phyloP scores from a whole-genome alignment of 2,113 vertebrate species.

The Corvus cornix region DNA sequence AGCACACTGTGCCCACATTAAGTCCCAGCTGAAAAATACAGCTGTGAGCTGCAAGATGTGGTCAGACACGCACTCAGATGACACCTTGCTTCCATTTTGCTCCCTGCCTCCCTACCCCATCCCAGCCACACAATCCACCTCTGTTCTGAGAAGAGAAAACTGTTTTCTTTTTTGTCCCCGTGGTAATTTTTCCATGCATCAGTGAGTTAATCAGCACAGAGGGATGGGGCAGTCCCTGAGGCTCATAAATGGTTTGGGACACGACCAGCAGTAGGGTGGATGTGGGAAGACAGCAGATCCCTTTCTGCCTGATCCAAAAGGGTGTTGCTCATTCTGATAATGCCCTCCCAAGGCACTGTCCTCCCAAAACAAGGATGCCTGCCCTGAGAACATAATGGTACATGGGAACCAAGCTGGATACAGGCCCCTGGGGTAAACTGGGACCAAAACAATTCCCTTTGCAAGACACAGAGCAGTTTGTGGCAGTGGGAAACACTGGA shows the following conservation, averaged over 20 bases:
- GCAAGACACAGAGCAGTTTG: neutral
- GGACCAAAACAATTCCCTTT: neutral
- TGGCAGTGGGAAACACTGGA: neutral
- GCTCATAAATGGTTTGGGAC: neutral
- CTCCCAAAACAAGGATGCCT: neutral
- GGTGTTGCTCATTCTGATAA: neutral
- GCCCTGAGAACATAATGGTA: neutral
- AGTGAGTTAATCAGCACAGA: neutral
- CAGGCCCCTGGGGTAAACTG: neutral
- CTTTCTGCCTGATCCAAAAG: neutral
- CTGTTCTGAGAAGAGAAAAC: neutral
- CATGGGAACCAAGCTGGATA: neutral
- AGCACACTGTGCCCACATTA: neutral
- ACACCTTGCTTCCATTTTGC: neutral
- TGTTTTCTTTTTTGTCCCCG: fast-evolving
- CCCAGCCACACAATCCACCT: neutral
- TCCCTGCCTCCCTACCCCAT: neutral
- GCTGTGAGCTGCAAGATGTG: neutral
- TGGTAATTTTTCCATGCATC: neutral
- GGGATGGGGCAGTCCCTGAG: neutral
- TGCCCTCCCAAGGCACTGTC: neutral
- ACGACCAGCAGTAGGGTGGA: neutral
- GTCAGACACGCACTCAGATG: neutral
- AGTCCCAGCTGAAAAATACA: neutral
- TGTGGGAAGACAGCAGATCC: neutral